Conservation (phyloP, 2,888 invertebrate genomes). For the Megaustenia siamemsis region DNA sequence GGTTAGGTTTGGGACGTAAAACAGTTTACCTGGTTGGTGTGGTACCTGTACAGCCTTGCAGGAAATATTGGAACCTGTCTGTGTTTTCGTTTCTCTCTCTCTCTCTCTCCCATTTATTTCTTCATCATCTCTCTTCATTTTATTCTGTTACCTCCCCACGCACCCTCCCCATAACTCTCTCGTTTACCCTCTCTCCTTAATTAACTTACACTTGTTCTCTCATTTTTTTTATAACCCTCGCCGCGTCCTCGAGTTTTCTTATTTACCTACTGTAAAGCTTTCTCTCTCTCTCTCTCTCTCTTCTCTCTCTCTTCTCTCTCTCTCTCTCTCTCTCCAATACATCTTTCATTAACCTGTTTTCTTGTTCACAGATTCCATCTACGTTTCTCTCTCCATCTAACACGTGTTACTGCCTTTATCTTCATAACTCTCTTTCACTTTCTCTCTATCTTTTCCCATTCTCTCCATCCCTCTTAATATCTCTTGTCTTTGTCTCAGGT, state of each 20-base stretch:
- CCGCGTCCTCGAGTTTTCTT: not conserved
- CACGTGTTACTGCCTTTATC: not conserved
- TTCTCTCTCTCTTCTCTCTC: not conserved
- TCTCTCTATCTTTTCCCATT: conserved; percentile 1
- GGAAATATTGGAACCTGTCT: too few species aligned
- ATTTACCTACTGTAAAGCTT: not conserved
- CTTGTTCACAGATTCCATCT: not conserved
- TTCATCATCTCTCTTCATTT: not conserved
- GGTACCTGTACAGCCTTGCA: too few species aligned
- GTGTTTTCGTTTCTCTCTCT: conserved; percentile 4
- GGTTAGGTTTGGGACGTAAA: too few species aligned
- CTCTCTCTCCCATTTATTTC: not conserved
- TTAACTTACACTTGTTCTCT: conserved; percentile 10
- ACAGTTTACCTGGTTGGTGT: too few species aligned
- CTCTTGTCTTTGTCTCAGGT: too few species aligned
- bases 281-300: conserved; percentile 15
- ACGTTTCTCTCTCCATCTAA: not conserved
- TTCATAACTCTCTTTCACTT: not conserved
- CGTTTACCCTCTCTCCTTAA: not conserved
- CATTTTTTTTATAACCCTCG: conserved; percentile 1
- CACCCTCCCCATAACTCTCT: not conserved
- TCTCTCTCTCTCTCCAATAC: not conserved
- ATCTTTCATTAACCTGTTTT: not conserved
- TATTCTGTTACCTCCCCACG: not conserved
- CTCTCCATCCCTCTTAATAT: not conserved